These are phyloP conservation scores for Zootermopsis nevadensis DNA, from an alignment of 2,888 invertebrate genomes.

Conservation along the genomic window DNA sequence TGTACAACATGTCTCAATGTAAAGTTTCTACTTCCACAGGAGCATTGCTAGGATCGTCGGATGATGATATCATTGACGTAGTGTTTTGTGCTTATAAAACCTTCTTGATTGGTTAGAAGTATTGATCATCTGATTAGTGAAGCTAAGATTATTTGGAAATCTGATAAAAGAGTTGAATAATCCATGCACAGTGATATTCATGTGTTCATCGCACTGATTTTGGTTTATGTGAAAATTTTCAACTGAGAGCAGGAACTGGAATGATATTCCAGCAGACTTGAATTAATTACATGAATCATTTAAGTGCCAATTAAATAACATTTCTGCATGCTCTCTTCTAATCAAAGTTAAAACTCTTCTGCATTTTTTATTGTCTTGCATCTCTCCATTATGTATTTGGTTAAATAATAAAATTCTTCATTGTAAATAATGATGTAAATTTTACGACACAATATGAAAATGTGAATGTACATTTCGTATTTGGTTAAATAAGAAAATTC, in stretches of 20 bases:
- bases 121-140: neutral
- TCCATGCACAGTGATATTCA: neutral
- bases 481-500: too few relatives aligned
- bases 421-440: too few relatives aligned
- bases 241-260: neutral
- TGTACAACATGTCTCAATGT: neutral
- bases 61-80: neutral
- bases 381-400: too few relatives aligned
- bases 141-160: neutral
- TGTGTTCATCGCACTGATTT: slow-evolving; percentile 5
- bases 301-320: neutral
- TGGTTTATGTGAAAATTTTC: neutral
- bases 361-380: neutral
- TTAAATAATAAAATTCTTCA: too few relatives aligned
- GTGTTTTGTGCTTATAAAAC: neutral
- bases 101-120: neutral
- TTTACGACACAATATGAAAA: too few relatives aligned
- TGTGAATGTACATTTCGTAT: too few relatives aligned
- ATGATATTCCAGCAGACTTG: neutral
- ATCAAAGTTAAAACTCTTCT: neutral
- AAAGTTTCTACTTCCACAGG: slow-evolving; percentile 35
- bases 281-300: neutral
- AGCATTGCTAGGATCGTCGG: slow-evolving; percentile 19
- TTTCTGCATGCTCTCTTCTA: neutral
- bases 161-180: neutral